Base-by-base conservation (phyloP, 2,113 vertebrate genomes). In the Tetraodon nigroviridis region DNA sequence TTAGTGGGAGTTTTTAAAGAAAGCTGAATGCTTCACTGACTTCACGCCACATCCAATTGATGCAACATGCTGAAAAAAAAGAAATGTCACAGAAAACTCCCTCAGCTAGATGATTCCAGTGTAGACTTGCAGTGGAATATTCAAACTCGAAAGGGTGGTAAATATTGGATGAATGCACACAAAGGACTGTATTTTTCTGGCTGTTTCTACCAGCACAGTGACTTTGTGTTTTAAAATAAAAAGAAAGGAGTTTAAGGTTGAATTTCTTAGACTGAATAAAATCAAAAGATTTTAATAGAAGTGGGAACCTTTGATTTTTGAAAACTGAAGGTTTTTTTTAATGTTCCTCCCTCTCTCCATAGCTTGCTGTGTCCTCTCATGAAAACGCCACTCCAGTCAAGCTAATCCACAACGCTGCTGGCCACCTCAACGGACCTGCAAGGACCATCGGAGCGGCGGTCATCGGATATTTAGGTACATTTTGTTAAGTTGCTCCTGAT, bases 381-480 rank as follows among this genome's bases (percentile, higher is more conserved):
- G 97, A 99, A 84, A 98, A 98, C 4, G 95, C 97, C 78, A 98
- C 97, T 0, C 97, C 97, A 0, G 96, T 99, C 64, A 98, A 98
- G 48, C 71, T 99, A 63, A 83, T 99, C 0, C 94, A 97, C 69
- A 99, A 99, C 5, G 93, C 96, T 1, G 94, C 93, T 2, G 96
- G 94, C 0, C 96, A 99, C 78, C 91, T 99, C 51, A 99, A 95
- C 5, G 97, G 97, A 6, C 90, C 96, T 0, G 96, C 97, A 0
- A 91, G 97, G 3, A 94, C 93, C 20, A 83, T 98, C 11, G 97
- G 97, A 10, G 96, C 97, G 11, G 92, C 92, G 17, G 91, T 99
- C 62, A 94, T 99, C 15, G 96, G 97, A n/a, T 99, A 99, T 76
- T 88, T 99, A 78, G 97, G 97, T 98, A 84, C 76, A 41, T 1